Evolutionary conservation across 2,888 invertebrate genomes (phyloP).

Genomic region (Timandra comae): DNA sequence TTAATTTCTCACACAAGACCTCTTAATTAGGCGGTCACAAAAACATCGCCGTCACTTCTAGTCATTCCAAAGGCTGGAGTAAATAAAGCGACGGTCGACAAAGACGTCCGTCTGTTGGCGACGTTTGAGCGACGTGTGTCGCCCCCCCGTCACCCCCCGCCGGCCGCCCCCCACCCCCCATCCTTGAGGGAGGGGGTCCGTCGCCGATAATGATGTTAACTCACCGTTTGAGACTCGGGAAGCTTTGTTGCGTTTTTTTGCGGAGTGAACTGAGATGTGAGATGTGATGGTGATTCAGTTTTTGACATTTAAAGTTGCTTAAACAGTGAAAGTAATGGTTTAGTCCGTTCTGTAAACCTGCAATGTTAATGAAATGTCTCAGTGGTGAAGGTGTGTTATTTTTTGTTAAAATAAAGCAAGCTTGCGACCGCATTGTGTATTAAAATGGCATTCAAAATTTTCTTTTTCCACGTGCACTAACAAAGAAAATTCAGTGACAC

Average conservation of each 20-base stretch:
- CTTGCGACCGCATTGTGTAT: background rate
- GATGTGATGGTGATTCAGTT: conserved; percentile 25
- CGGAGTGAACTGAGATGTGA: conserved; percentile 28
- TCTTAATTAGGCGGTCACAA: conserved; percentile 41
- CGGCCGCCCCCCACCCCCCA: conserved; percentile 21
- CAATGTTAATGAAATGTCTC: no score
- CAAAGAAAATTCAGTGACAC: background rate
- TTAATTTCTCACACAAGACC: conserved; percentile 26
- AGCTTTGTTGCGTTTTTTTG: conserved; percentile 64
- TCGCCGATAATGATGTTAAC: conserved; percentile 73
- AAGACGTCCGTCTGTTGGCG: conserved; percentile 74
- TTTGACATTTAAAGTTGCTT: no score
- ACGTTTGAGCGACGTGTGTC: conserved; percentile 75
- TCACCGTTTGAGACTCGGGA: conserved; percentile 60
- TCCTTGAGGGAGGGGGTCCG: conserved; percentile 32
- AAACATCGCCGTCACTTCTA: conserved; percentile 60
- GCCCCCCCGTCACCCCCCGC: conserved; percentile 35
- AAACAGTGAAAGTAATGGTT: no score
- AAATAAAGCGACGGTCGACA: conserved; percentile 73
- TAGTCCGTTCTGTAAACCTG: no score
- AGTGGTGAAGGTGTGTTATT: no score
- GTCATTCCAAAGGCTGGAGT: conserved; percentile 51
- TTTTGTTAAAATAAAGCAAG: background rate
- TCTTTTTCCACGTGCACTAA: background rate
- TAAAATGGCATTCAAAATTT: background rate